Percentiles rank a stretch among this genome's conserved stretches.
phyloP scores from a whole-genome alignment of 2,113 vertebrate species.

The Dolichotis patagonum region DNA sequence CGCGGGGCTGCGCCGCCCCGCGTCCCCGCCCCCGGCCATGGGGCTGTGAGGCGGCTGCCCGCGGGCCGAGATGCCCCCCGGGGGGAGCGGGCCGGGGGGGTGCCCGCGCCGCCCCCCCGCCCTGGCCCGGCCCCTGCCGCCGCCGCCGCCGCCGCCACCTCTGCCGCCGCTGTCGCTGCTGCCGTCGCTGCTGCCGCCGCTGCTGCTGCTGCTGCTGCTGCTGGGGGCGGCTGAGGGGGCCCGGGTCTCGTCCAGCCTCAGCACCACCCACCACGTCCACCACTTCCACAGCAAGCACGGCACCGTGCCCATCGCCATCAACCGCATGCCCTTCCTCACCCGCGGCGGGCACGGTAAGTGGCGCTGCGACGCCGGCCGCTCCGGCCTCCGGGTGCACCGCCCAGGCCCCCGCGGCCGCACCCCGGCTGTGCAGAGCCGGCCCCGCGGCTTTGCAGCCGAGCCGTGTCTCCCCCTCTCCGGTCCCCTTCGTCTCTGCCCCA shows the following conservation, averaged over 20 bases:
- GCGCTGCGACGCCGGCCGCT: not conserved
- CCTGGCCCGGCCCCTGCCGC: constrained; percentile 73
- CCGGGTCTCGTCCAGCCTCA: constrained; percentile 95
- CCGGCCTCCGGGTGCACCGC: not conserved
- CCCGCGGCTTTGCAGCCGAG: not conserved
- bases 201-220: constrained; percentile 74
- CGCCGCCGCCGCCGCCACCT: constrained; percentile 56
- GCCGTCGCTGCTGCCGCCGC: constrained; percentile 10
- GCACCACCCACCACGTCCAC: constrained; percentile 97
- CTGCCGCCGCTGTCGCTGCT: constrained; percentile 18
- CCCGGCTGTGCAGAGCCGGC: not conserved
- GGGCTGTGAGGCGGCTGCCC: constrained; percentile 76
- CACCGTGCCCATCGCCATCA: constrained; percentile 96
- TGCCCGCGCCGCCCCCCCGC: constrained; percentile 78
- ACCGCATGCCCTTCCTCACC: constrained; percentile 96
- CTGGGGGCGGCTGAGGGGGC: constrained; percentile 87
- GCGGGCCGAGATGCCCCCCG: constrained; percentile 79
- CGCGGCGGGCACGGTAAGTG: constrained; percentile 95
- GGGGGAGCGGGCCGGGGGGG: constrained; percentile 77
- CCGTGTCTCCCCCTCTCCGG: not conserved
- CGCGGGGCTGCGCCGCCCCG: constrained; percentile 71
- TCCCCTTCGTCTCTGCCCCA: constrained; percentile 8
- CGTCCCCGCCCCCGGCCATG: constrained; percentile 76
- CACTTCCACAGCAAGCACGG: constrained; percentile 97
- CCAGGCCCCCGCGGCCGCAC: constrained; percentile 22